Evolutionary conservation across 2,113 vertebrate species (phyloP), one percentile per base, ranked within the genome.

Genomic region (Agapornis roseicollis): DNA sequence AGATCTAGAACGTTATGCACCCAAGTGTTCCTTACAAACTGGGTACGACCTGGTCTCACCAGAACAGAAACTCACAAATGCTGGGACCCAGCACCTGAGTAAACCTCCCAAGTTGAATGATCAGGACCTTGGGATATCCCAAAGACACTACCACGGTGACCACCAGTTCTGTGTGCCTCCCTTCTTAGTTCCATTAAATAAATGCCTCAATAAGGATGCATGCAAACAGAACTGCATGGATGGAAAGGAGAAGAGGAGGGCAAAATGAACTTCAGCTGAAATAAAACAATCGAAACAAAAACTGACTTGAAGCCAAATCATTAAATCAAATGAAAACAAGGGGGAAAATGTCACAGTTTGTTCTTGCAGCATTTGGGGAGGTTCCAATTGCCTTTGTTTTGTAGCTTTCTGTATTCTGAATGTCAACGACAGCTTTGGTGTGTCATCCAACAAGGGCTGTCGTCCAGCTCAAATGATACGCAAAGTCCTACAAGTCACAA

Each of bases 271-370:
- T 86, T 90, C 72, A 83, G 63, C 25, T 71, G n/a, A 82, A 94
- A 82, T 31, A 12, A 93, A 93, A 80, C 72, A 88, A 91, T 49
- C 0, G 0, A 61, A 89, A 82, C 33, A 79, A 92, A 90, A 95
- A 28, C 33, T 95, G 92, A 88, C 71, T 77, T 68, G 76, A 96
- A 88, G 88, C 85, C 92, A 96, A 92, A 90, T 56, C 68, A 92
- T 84, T 95, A 90, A 85, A 88, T 96, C 80, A 90, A 78, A 90
- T 78, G 77, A 95, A 96, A 96, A 89, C 68, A 84, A 84, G 65
- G 37, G 46, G 69, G 7, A 0, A 90, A 93, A 87, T 72, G 70
- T 95, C 92, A 93, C 90, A 47, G 64, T 88, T 93, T 92, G 92
- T 94, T 93, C 92, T 90, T 72, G 33, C 60, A 83, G 85, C 37